Percentiles rank a stretch among this genome's conserved stretches.
These are phyloP conservation scores for Catostomus latipinnis DNA, from an alignment of 2,797 vertebrate species.

Conservation along the genomic window DNA sequence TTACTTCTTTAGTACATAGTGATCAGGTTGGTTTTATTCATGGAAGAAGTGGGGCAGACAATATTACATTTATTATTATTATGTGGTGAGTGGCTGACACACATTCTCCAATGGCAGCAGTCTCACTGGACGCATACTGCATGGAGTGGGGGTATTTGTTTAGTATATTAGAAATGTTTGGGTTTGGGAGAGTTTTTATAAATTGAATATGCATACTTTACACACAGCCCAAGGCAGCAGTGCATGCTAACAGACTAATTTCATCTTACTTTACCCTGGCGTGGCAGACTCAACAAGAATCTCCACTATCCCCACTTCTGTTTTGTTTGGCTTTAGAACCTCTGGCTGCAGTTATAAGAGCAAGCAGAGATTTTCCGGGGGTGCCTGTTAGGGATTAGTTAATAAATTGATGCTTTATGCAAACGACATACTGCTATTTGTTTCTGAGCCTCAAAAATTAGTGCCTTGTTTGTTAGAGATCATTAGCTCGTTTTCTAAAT, in stretches of 20 bases:
- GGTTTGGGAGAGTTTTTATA: neutral
- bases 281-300: neutral
- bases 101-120: neutral
- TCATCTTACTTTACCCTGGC: neutral
- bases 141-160: too few species aligned
- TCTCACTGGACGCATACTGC: too few species aligned
- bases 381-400: neutral
- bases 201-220: too few species aligned
- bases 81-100: slow-evolving; percentile 7
- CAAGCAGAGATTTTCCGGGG: too few species aligned
- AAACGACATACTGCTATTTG: neutral
- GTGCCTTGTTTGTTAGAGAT: neutral
- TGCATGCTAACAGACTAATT: slow-evolving; percentile 12
- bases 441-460: slow-evolving; percentile 23
- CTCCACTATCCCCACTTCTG: neutral
- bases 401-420: too few species aligned
- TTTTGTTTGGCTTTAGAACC: neutral
- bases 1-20: neutral
- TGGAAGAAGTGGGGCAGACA: neutral
- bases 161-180: too few species aligned
- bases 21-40: neutral
- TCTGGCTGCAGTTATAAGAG: too few species aligned
- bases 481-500: slow-evolving; percentile 24
- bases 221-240: neutral
- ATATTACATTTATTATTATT: neutral